Percentiles rank a stretch among this genome's conserved stretches.
phyloP scores from a whole-genome alignment of 2,797 vertebrate species.

The Microhierax caerulescens region DNA sequence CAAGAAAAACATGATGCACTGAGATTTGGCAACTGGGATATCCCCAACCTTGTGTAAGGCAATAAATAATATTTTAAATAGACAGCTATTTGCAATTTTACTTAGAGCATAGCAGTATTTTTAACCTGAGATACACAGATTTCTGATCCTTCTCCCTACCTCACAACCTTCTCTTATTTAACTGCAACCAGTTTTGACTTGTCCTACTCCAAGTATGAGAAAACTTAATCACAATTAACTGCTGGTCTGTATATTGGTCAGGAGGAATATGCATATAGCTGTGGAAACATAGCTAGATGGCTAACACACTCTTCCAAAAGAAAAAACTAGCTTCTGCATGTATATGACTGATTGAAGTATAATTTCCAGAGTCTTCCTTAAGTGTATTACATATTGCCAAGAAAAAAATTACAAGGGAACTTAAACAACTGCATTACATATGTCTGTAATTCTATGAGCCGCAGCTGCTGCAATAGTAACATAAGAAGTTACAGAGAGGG shows the following conservation, averaged over 20 bases:
- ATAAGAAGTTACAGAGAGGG: not conserved
- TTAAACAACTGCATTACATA: not conserved
- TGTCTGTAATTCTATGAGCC: not conserved
- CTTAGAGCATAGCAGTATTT: not conserved
- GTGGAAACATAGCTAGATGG: not conserved
- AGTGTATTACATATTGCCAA: not conserved
- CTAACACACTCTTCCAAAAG: not conserved
- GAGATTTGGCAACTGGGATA: not conserved
- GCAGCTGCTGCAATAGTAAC: not conserved
- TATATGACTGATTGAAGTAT: not conserved
- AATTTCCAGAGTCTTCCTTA: not conserved
- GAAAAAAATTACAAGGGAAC: not conserved
- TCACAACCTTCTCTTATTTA: not conserved
- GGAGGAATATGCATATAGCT: not conserved
- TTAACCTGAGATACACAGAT: not conserved
- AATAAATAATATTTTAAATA: not conserved
- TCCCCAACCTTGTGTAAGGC: not conserved
- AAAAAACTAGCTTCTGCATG: not conserved
- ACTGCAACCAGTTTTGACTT: not conserved
- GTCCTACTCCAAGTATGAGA: not conserved
- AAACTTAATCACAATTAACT: not conserved
- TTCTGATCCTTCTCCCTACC: not conserved
- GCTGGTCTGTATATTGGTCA: not conserved
- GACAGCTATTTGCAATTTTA: not conserved
- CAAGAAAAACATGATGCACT: not conserved